Base-by-base conservation (phyloP, 1,140 invertebrate species). In the Cydia splendana region DNA sequence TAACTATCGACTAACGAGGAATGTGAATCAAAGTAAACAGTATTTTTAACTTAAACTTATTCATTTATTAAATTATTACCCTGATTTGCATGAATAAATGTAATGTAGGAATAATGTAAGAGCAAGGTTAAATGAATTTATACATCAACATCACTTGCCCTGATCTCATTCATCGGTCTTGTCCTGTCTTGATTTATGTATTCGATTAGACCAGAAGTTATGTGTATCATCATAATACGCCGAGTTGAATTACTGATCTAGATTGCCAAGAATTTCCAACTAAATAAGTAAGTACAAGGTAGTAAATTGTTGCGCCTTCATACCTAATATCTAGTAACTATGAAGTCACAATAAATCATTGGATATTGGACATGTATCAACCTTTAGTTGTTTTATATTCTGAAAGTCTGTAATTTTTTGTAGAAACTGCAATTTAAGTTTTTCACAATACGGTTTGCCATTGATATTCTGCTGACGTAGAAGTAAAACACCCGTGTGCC, bases 91-190 rank as follows among this genome's bases (percentile, higher is more conserved):
- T 80, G 82, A 84, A 87, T 83, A 83, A 62, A 87, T 86, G 34
- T 34, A 30, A 30, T 30, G 30, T 30, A 30, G 30, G 30, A 30
- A 30, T 30, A 30, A 34, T 34, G 88, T 84, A 79, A 80, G 79
- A 76, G 77, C 86, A 88, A 88, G 87, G 88, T 85, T 87, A 81
- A 84, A 85, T 71, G 78, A 79, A 87, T 89, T 86, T 86, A 80
- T 82, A 48, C 84, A 65, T 82, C 80, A 84, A 82, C 81, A 83
- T 75, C 24, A 75, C 20, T 75, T 51, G 85, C 77, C 81, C 78
- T 86, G 87, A 84, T 88, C 83, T 84, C 82, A 83, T 85, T 88
- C 79, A 76, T 75, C n/a, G 38, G 42, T 51, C 18, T 45, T 20
- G 42, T 24, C 24, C 2, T 24, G 24, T 24, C 45, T 75, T 53